Evolutionary conservation across 2,888 invertebrate species (phyloP).

Genomic region (Notodromas monacha): DNA sequence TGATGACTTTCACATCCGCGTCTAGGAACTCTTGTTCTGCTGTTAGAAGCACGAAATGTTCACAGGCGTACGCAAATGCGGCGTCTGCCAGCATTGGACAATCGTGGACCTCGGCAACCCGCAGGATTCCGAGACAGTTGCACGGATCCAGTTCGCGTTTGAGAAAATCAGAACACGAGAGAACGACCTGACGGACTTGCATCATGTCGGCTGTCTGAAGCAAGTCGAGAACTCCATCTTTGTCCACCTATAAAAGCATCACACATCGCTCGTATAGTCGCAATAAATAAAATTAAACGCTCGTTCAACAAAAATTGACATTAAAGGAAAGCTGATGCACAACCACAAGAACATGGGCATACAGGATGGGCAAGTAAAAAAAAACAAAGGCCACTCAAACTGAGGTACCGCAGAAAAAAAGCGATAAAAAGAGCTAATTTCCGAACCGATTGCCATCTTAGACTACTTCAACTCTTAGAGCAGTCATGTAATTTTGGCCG

Average conservation of each 20-base stretch:
- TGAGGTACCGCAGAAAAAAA: no score
- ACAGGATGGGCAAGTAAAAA: no score
- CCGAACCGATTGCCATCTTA: no score
- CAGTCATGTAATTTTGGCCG: no score
- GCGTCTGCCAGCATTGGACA: slow-evolving; percentile 38
- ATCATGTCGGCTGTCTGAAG: slow-evolving; percentile 70
- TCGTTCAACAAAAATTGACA: no score
- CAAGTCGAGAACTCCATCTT: slow-evolving; percentile 54
- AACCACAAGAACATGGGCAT: no score
- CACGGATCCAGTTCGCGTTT: slow-evolving; percentile 48
- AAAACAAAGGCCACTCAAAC: no score
- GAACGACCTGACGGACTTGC: slow-evolving; percentile 44
- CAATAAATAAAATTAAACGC: no score
- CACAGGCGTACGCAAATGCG: slow-evolving; percentile 45
- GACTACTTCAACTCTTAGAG: no score
- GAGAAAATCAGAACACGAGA: slow-evolving; percentile 49
- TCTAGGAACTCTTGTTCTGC: slow-evolving; percentile 55
- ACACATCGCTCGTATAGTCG: no score
- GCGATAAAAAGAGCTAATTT: no score
- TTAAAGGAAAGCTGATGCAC: no score
- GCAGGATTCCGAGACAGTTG: slow-evolving; percentile 44
- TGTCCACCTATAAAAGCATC: slow-evolving; percentile 16
- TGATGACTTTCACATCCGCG: slow-evolving; percentile 37
- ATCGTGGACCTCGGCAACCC: slow-evolving; percentile 64
- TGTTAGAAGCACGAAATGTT: slow-evolving; percentile 45